Conservation (phyloP, 2,113 vertebrate species). For the Chlorodrepanis virens region DNA sequence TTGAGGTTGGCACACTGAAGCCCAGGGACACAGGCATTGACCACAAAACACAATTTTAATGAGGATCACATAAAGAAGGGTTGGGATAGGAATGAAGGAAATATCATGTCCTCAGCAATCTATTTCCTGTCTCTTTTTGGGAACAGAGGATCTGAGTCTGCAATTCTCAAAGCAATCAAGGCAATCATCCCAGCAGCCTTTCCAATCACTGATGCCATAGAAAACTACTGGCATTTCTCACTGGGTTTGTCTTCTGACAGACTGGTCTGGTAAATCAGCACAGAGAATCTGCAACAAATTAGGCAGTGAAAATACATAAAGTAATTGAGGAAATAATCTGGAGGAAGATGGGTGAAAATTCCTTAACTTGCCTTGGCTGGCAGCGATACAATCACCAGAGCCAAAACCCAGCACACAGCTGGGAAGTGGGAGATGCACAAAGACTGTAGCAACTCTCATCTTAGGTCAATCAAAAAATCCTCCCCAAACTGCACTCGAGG, state of each 20-base stretch:
- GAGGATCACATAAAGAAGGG: not conserved
- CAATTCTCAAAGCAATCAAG: not conserved
- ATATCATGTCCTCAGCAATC: not conserved
- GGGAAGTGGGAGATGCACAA: not conserved
- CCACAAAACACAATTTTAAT: not conserved
- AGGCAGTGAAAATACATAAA: not conserved
- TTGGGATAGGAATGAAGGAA: not conserved
- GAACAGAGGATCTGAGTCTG: not conserved
- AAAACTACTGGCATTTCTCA: not conserved
- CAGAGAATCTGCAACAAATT: not conserved
- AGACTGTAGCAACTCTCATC: not conserved
- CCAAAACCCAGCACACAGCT: not conserved
- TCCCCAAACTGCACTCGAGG: not conserved
- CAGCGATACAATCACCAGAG: not conserved
- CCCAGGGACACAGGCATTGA: fast-evolving
- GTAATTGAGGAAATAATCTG: not conserved
- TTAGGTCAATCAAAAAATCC: not conserved
- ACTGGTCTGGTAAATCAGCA: not conserved
- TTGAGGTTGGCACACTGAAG: not conserved
- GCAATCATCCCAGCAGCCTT: not conserved
- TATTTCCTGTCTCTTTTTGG: not conserved
- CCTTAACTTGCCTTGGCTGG: not conserved
- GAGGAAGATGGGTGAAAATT: not conserved
- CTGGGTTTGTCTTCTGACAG: not conserved
- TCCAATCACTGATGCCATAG: not conserved